These are phyloP conservation scores for Phoeniculus purpureus DNA, from an alignment of 2,797 vertebrate species.

Conservation along the genomic window DNA sequence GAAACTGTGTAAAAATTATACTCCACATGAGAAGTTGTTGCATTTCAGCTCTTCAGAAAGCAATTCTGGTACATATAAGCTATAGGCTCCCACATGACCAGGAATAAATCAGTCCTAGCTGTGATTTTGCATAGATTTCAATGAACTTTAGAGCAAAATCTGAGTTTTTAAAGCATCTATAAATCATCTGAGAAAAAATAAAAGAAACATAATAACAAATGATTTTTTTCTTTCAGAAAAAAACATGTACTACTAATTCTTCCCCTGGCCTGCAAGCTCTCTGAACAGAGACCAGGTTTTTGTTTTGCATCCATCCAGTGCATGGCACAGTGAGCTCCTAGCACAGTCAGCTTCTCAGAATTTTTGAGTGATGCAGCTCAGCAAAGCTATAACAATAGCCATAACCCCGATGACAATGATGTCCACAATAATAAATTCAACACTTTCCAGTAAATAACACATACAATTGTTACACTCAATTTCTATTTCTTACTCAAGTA, in stretches of 20 bases:
- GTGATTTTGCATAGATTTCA: slow-evolving; percentile 12
- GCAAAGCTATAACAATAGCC: not conserved
- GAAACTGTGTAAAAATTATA: not conserved
- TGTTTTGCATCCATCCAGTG: not conserved
- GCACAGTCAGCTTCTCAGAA: not conserved
- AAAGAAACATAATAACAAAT: slow-evolving; percentile 37
- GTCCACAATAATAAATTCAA: slow-evolving; percentile 27
- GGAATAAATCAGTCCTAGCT: slow-evolving; percentile 17
- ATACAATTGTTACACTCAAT: slow-evolving; percentile 23
- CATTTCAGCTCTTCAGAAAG: not conserved
- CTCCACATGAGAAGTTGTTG: not conserved
- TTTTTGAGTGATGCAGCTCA: not conserved
- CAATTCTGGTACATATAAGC: not conserved
- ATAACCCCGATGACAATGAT: slow-evolving; percentile 34
- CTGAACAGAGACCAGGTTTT: not conserved
- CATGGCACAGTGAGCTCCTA: not conserved
- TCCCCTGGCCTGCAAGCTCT: not conserved
- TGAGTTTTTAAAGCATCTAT: not conserved
- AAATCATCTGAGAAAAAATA: slow-evolving; percentile 34
- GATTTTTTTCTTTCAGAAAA: not conserved
- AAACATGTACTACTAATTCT: not conserved
- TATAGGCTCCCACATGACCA: slow-evolving; percentile 2
- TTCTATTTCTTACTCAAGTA: slow-evolving; percentile 50
- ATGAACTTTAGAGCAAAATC: not conserved
- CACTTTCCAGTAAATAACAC: slow-evolving; percentile 35